Percentiles rank a stretch among this genome's conserved stretches.
phyloP scores from a whole-genome alignment of 2,888 invertebrate species.

The Trissolcus japonicus region DNA sequence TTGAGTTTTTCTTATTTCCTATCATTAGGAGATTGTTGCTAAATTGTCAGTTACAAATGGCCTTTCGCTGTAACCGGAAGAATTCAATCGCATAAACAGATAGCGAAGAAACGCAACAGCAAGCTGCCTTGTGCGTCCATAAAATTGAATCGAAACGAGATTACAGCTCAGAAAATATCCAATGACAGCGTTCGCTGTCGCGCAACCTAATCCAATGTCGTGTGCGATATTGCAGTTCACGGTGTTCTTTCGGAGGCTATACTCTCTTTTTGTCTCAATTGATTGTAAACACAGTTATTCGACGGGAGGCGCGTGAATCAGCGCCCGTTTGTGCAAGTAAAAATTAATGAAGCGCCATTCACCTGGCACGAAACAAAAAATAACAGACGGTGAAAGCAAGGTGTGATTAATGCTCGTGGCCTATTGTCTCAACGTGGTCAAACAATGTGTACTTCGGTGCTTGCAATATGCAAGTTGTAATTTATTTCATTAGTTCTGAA shows the following conservation, averaged over 20 bases:
- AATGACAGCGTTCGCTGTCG: conserved; percentile 33
- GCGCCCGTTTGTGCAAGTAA: conserved; percentile 25
- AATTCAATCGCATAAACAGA: conserved; percentile 33
- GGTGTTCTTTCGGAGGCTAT: conserved; percentile 30
- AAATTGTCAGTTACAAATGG: conserved; percentile 28
- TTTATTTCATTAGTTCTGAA: too few species aligned
- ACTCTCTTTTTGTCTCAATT: conserved; percentile 9
- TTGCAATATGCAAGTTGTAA: too few species aligned
- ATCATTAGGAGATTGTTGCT: not conserved
- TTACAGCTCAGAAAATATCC: conserved; percentile 49
- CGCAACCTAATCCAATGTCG: conserved; percentile 49
- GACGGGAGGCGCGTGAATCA: conserved; percentile 24
- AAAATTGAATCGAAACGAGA: conserved; percentile 55
- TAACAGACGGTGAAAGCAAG: too few species aligned
- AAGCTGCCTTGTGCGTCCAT: conserved; percentile 35
- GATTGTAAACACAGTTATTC: conserved; percentile 46
- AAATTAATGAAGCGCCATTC: conserved; percentile 48
- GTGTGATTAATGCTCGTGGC: too few species aligned
- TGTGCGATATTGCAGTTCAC: conserved; percentile 43
- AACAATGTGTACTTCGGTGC: too few species aligned
- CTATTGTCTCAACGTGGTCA: too few species aligned
- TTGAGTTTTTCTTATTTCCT: too few species aligned
- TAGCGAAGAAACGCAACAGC: conserved; percentile 18
- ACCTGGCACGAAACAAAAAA: conserved; percentile 1
- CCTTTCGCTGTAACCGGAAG: conserved; percentile 12